phyloP scores from a whole-genome alignment of 1,140 invertebrate genomes.

The Himalopsyche phryganea region DNA sequence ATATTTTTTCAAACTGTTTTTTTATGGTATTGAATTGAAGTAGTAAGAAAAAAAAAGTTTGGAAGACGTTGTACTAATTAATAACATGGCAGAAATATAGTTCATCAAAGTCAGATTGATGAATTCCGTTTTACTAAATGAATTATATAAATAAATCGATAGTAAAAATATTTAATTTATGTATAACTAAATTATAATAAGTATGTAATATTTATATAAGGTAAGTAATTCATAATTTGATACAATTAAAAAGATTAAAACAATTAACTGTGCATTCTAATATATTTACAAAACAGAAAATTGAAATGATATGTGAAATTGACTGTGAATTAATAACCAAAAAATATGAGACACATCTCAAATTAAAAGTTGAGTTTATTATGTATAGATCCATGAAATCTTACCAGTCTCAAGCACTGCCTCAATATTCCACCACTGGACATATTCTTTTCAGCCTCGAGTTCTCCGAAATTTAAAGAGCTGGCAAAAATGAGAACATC shows the following conservation, averaged over 20 bases:
- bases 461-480: constrained; percentile 93
- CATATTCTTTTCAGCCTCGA: constrained; percentile 99
- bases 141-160: neutral
- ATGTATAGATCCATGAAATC: constrained; percentile 34
- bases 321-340: too few species aligned
- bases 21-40: too few species aligned
- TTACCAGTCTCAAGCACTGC: constrained; percentile 92
- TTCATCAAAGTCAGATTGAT: neutral
- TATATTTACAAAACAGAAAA: too few species aligned
- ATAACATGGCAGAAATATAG: neutral
- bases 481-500: constrained; percentile 98
- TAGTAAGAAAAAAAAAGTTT: too few species aligned
- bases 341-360: too few species aligned
- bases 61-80: too few species aligned
- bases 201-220: too few species aligned
- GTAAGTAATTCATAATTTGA: neutral
- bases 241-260: neutral
- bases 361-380: too few species aligned
- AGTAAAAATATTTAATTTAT: too few species aligned
- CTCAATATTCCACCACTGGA: constrained; percentile 96
- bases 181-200: too few species aligned
- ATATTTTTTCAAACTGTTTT: too few species aligned
- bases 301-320: too few species aligned
- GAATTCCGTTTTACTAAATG: neutral
- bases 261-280: neutral